These are phyloP conservation scores for Lepidurus arcticus DNA, from an alignment of 1,140 invertebrate genomes.

Conservation along the genomic window DNA sequence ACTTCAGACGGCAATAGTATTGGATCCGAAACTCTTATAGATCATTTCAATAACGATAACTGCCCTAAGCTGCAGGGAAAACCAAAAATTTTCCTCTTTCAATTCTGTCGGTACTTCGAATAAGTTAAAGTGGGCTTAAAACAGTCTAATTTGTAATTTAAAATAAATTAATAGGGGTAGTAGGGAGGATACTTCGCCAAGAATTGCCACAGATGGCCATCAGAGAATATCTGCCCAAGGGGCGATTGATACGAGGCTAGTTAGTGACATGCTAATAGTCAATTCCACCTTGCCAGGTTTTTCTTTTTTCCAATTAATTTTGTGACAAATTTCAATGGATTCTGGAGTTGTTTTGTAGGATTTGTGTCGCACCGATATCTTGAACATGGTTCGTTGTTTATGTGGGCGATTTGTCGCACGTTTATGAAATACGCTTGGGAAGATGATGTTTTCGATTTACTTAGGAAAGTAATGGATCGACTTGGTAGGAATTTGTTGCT, in stretches of 20 bases:
- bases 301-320: not conserved
- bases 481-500: not conserved
- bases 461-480: constrained; percentile 52
- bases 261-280: constrained; percentile 59
- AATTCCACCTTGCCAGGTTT: constrained; percentile 58
- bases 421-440: constrained; percentile 63
- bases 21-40: constrained; percentile 48
- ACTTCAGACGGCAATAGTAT: constrained; percentile 48
- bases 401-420: constrained; percentile 64
- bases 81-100: constrained; percentile 74
- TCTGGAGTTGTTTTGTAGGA: constrained; percentile 45
- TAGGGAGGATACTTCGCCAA: no score
- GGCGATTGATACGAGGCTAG: constrained; percentile 40
- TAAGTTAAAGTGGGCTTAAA: not conserved
- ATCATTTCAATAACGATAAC: constrained; percentile 55
- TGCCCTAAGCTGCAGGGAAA: constrained; percentile 56
- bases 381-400: constrained; percentile 62
- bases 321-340: not conserved
- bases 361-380: constrained; percentile 59
- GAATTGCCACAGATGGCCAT: no score
- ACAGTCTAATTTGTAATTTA: constrained; percentile 27
- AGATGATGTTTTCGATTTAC: constrained; percentile 57
- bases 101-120: constrained; percentile 56
- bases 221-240: no score
- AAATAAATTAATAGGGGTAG: no score